Evolutionary conservation across 2,888 invertebrate genomes (phyloP), one percentile per base, ranked within the genome.

Genomic region (Rhingia campestris): DNA sequence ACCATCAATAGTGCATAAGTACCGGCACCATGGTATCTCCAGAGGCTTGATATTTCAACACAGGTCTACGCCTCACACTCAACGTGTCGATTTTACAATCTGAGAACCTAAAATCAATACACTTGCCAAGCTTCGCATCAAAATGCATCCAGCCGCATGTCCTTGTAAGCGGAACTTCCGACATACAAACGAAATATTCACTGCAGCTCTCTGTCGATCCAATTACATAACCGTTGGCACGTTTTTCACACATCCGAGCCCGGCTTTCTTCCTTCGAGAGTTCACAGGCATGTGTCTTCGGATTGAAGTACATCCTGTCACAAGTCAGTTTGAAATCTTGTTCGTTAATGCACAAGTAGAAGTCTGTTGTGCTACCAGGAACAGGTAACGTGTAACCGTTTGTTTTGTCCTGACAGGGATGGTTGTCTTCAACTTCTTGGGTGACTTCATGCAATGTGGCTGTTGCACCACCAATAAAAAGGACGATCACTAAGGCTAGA

Each of bases 121-220:
- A 72, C 51, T 43, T 61, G 33, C 61, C 51, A 22, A 22, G 51
- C 9, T 4, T 9, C 43, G 32, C 41, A 35, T 53, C 9, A 5
- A 72, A 72, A 35, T 72, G 51, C 70, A 72, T 61, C 61, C 51
- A 51, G 5, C 70, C 70, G 6, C 70, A 72, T 14, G 33, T 72
- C 12, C 61, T 51, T 6, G 51, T 6, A 3, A 61, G n/a, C 0
- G 43, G 51, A n/a, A 51, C n/a, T 4, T 53, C 53, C 4, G 51
- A 49, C 22, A 72, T 35, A 12, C 72, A 72, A 22, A 72, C 61
- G n/a, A 35, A 61, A n/a, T 59, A 61, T 3, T 72, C 72, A 10
- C 10, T 61, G 14, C 72, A 72, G 35, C 43, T 61, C n/a, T 72
- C 72, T 4, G 3, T 12, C 22, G 72, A 61, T 0, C 51, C 59